Conservation (phyloP, 2,113 vertebrate genomes). For the Prietella phreatophila region DNA sequence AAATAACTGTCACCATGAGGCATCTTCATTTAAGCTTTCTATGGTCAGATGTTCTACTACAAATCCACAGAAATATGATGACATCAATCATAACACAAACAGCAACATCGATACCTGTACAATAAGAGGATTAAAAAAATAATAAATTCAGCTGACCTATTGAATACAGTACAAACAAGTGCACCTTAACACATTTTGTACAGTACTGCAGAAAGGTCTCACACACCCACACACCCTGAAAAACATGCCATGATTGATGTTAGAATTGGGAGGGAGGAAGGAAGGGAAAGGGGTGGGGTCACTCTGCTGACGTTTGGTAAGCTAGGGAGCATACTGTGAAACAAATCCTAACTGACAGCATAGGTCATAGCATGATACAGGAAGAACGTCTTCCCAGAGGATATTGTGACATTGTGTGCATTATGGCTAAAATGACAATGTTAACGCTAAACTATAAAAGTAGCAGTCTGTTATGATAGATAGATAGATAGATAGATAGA, state of each 20-base stretch:
- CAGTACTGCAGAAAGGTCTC: background rate
- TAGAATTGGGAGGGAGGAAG: conserved; percentile 39
- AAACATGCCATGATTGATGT: conserved; percentile 65
- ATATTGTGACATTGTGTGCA: conserved; percentile 52
- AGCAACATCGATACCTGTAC: background rate
- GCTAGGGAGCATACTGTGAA: conserved; percentile 35
- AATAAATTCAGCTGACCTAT: background rate
- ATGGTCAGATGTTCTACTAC: background rate
- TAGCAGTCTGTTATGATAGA: no score
- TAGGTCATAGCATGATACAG: conserved; percentile 45
- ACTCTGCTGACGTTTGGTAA: conserved; percentile 68
- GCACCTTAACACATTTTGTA: conserved; percentile 24
- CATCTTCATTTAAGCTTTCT: conserved; percentile 13
- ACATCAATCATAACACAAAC: conserved; percentile 4
- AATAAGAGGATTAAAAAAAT: background rate
- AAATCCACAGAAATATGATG: conserved; percentile 1
- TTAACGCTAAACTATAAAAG: no score
- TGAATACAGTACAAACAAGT: conserved; percentile 20
- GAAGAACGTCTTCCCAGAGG: conserved; percentile 51
- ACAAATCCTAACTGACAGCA: conserved; percentile 60
- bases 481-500: no score
- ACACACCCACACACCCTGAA: conserved; percentile 44
- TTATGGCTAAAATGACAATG: no score
- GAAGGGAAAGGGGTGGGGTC: conserved; percentile 48
- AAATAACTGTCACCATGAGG: conserved; percentile 14